phyloP scores from a whole-genome alignment of 2,888 invertebrate genomes.

The Lysandra coridon region DNA sequence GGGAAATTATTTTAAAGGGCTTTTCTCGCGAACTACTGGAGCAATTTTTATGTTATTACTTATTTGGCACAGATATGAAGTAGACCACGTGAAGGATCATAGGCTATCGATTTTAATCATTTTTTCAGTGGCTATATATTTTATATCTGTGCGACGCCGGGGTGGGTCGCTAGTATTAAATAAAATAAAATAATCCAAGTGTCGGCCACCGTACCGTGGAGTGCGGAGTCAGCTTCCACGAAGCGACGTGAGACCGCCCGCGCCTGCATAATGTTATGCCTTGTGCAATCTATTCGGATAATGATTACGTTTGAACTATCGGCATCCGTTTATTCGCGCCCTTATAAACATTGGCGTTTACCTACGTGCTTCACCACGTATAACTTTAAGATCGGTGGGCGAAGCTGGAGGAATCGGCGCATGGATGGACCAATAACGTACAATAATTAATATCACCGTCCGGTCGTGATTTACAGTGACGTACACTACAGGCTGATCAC shows the following conservation, averaged over 20 bases:
- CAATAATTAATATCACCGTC: no score
- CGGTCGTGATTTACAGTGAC: no score
- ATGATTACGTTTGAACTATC: slow-evolving; percentile 39
- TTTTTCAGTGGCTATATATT: no score
- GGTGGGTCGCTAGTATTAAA: not conserved
- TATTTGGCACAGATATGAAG: no score
- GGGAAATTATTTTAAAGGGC: no score
- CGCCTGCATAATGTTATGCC: slow-evolving; percentile 37
- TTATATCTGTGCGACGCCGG: no score
- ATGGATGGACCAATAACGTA: no score
- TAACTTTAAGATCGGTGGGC: not conserved
- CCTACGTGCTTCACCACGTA: not conserved
- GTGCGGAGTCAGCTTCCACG: slow-evolving; percentile 57
- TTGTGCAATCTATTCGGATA: slow-evolving; percentile 45
- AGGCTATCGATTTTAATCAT: no score
- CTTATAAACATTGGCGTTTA: not conserved
- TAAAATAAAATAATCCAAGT: not conserved
- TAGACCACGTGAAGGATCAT: no score
- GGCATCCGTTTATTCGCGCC: slow-evolving; percentile 22
- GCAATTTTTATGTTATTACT: no score
- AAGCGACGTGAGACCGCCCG: slow-evolving; percentile 53
- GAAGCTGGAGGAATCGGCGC: not conserved
- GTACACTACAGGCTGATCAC: no score
- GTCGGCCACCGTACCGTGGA: slow-evolving; percentile 14
- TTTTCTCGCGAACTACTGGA: no score